A percentile compares a stretch with the other conserved stretches of the same genome.
Conservation (phyloP, 2,113 vertebrate genomes). For the Etheostoma spectabile region DNA sequence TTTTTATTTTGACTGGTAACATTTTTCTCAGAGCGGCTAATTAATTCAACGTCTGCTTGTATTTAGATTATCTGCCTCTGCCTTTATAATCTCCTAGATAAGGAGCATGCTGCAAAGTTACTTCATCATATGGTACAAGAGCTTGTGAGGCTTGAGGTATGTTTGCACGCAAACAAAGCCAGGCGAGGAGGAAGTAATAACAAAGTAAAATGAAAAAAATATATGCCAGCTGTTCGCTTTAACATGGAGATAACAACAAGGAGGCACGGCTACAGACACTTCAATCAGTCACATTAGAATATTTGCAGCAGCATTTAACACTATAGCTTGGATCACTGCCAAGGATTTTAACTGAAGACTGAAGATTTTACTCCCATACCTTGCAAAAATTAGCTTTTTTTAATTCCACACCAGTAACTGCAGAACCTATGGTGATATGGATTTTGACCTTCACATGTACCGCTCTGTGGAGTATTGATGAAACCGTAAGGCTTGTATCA, state of each 20-base stretch:
- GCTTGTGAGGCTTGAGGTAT: conserved; percentile 1
- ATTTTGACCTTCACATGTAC: conserved; percentile 66
- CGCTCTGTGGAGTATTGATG: conserved; percentile 52
- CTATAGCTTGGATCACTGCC: conserved; percentile 32
- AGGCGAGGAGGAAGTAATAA: conserved; percentile 12
- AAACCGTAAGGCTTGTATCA: conserved; percentile 42
- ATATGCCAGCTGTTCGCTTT: conserved; percentile 68
- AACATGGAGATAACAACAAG: conserved; percentile 56
- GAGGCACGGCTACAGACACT: conserved; percentile 33
- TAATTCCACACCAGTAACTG: conserved; percentile 24
- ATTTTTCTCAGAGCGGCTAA: conserved; percentile 30
- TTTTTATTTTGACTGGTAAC: conserved; percentile 25
- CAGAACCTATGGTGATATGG: conserved; percentile 18
- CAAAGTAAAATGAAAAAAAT: conserved; percentile 52
- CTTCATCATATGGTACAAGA: conserved; percentile 33
- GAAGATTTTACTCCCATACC: conserved; percentile 7
- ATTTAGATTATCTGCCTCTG: conserved; percentile 25
- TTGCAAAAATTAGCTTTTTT: conserved; percentile 32
- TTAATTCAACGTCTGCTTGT: conserved; percentile 50
- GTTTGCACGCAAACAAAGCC: conserved; percentile 60
- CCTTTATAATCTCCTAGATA: conserved; percentile 1
- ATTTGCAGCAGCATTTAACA: conserved; percentile 40
- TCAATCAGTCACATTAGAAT: conserved; percentile 54
- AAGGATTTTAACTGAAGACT: conserved; percentile 47
- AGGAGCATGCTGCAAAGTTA: conserved; percentile 8